phyloP scores from a whole-genome alignment of 2,888 invertebrate genomes.

The Melangyna quadrimaculata region DNA sequence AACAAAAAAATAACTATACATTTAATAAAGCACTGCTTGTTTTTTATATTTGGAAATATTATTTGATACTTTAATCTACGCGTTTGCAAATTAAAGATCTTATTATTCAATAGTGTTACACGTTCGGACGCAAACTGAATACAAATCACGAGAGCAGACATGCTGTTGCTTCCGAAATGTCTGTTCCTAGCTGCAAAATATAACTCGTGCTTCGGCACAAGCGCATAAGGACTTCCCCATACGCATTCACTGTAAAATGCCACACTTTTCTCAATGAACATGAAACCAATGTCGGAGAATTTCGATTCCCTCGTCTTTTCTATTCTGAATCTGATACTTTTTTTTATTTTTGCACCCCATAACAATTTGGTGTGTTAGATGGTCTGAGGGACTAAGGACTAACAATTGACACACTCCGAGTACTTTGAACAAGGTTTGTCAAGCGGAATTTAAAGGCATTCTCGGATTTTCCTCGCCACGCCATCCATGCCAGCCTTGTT shows the following conservation, averaged over 20 bases:
- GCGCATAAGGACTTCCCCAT: slow-evolving; percentile 52
- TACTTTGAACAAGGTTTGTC: slow-evolving; percentile 36
- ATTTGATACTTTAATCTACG: not conserved
- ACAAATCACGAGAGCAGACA: slow-evolving; percentile 36
- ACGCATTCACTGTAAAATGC: slow-evolving; percentile 1
- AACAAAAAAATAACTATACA: slow-evolving; percentile 7
- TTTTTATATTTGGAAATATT: slow-evolving; percentile 21
- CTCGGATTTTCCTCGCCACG: too few species aligned
- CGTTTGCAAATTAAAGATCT: not conserved
- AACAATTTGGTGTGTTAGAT: not conserved
- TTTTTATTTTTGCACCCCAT: slow-evolving; percentile 51
- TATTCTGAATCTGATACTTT: not conserved
- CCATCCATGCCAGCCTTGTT: slow-evolving; percentile 25
- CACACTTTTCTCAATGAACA: slow-evolving; percentile 55
- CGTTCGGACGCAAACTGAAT: slow-evolving; percentile 61
- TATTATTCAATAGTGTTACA: slow-evolving; percentile 51
- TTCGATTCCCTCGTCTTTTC: slow-evolving; percentile 15
- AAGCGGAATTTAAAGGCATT: slow-evolving; percentile 49
- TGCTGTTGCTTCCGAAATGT: slow-evolving; percentile 61
- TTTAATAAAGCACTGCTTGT: slow-evolving; percentile 35
- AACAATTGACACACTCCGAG: slow-evolving; percentile 53
- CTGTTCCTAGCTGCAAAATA: slow-evolving; percentile 19
- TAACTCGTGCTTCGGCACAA: slow-evolving; percentile 59
- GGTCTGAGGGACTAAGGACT: slow-evolving; percentile 17
- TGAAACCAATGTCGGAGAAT: slow-evolving; percentile 27